Percentiles rank a stretch among this genome's conserved stretches.
Conservation (phyloP, 2,888 invertebrate species). For the Calliphora vomitoria region DNA sequence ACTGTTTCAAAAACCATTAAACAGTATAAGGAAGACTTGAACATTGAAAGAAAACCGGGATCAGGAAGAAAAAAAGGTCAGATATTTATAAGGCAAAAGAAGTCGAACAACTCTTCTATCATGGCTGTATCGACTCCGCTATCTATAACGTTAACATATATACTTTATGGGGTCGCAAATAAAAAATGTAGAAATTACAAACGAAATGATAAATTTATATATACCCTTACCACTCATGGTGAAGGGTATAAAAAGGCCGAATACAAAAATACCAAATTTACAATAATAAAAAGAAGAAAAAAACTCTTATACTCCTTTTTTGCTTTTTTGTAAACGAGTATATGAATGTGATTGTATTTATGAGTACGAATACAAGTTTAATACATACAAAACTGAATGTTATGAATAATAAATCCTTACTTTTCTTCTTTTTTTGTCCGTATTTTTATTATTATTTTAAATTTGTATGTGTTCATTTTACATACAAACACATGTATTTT, state of each 20-base stretch:
- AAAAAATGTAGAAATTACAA: too few species aligned
- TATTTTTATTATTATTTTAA: slow-evolving; percentile 73
- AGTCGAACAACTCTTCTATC: too few species aligned
- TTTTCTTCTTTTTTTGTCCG: slow-evolving; percentile 5
- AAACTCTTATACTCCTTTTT: slow-evolving; percentile 36
- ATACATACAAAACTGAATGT: slow-evolving; percentile 77
- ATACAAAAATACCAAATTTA: slow-evolving; percentile 38
- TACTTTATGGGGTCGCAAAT: too few species aligned
- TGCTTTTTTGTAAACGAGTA: slow-evolving; percentile 6
- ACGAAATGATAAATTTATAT: too few species aligned
- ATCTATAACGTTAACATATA: too few species aligned
- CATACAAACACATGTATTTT: neutral
- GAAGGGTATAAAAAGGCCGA: slow-evolving; percentile 15
- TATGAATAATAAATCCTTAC: slow-evolving; percentile 83
- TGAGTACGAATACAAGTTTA: slow-evolving; percentile 10
- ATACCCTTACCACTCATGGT: too few species aligned
- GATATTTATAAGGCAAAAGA: too few species aligned
- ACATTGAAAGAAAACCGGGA: too few species aligned
- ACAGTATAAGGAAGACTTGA: too few species aligned
- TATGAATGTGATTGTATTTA: slow-evolving; percentile 38
- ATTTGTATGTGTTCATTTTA: slow-evolving; percentile 41
- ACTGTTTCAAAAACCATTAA: too few species aligned
- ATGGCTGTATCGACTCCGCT: too few species aligned
- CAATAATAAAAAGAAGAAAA: slow-evolving; percentile 25
- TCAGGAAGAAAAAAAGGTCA: too few species aligned